Percentiles rank a stretch among this genome's conserved stretches.
These are phyloP conservation scores for Epinotia nisella DNA, from an alignment of 2,888 invertebrate genomes.

Conservation along the genomic window DNA sequence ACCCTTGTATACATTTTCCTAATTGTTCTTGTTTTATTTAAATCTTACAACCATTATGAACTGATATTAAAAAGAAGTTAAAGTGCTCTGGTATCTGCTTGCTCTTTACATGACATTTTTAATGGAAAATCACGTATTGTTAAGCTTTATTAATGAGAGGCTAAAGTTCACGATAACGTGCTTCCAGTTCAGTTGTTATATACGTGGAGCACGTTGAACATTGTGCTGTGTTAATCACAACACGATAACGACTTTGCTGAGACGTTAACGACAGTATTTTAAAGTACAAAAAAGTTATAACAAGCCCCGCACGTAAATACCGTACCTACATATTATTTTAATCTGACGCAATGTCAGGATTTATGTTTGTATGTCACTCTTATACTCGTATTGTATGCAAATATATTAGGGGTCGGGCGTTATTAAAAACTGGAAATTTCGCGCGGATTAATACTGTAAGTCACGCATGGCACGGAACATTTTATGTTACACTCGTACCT, in stretches of 20 bases:
- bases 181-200: background rate
- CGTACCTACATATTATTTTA: slow-evolving; percentile 32
- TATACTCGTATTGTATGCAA: slow-evolving; percentile 41
- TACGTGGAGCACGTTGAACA: background rate
- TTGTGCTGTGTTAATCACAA: background rate
- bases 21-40: too few species aligned
- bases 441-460: slow-evolving; percentile 42
- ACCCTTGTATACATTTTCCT: too few species aligned
- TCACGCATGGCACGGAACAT: slow-evolving; percentile 28
- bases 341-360: slow-evolving; percentile 41
- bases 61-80: too few species aligned
- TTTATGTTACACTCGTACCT: background rate
- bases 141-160: background rate
- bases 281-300: slow-evolving; percentile 18
- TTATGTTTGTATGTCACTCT: slow-evolving; percentile 37
- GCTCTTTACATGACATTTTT: too few species aligned
- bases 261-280: slow-evolving; percentile 25
- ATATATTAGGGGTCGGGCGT: slow-evolving; percentile 43
- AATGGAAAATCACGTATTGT: background rate
- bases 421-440: slow-evolving; percentile 43
- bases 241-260: slow-evolving; percentile 5
- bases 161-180: slow-evolving; percentile 4
- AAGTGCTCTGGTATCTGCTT: too few species aligned
- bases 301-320: slow-evolving; percentile 12
- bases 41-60: too few species aligned